Conservation (phyloP, 2,113 vertebrate genomes). For the Phalacrocorax aristotelis region DNA sequence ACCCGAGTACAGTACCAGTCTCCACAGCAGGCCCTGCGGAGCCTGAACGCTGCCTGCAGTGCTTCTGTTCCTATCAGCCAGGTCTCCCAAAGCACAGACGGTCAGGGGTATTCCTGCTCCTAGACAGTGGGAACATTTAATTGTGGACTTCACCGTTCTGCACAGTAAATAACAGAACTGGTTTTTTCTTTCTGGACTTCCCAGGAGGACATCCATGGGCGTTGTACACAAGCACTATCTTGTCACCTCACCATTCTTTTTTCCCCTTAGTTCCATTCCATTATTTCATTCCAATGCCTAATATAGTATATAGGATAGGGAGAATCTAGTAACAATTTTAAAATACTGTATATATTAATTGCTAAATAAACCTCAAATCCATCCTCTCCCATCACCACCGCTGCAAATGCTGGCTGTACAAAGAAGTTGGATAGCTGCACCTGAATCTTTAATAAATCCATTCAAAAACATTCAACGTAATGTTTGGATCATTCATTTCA, state of each 20-base stretch:
- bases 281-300: not conserved
- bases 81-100: not conserved
- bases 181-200: not conserved
- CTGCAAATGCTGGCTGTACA: not conserved
- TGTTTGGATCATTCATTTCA: not conserved
- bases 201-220: not conserved
- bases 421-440: not conserved
- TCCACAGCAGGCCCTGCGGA: not conserved
- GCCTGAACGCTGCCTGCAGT: accelerated
- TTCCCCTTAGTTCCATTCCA: not conserved
- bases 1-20: not conserved
- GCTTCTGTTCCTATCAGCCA: not conserved
- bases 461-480: not conserved
- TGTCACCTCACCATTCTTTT: not conserved
- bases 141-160: not conserved
- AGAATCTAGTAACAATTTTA: not conserved
- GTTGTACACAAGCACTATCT: not conserved
- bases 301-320: not conserved
- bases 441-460: not conserved
- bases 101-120: not conserved
- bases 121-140: not conserved
- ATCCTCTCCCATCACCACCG: accelerated
- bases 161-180: not conserved
- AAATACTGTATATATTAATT: not conserved
- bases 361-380: not conserved